Evolutionary conservation across 2,888 invertebrate species (phyloP).

Genomic region (Ceratothoa steindachneri): DNA sequence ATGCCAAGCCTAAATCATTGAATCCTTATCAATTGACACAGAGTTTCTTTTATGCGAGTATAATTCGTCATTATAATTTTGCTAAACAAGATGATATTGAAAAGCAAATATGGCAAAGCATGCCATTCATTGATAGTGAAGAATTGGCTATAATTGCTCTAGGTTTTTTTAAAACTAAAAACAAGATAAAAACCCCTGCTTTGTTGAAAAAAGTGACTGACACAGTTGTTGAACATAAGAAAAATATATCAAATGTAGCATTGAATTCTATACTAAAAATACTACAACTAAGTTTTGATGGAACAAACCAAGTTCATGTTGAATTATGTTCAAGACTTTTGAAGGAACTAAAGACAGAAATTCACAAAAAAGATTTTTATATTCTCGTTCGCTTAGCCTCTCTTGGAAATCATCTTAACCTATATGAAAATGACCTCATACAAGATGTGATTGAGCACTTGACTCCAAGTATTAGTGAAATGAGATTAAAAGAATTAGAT

Average conservation of each 20-base stretch:
- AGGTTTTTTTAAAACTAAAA: neutral
- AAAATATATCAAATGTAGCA: neutral
- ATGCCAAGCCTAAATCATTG: neutral
- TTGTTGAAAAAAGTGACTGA: neutral
- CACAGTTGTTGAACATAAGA: neutral
- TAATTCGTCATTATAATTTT: neutral
- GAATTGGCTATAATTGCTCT: neutral
- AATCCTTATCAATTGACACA: neutral
- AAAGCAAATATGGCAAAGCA: neutral
- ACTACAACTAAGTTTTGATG: neutral
- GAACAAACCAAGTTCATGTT: neutral
- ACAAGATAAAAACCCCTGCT: neutral
- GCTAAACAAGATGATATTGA: neutral
- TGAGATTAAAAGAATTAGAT: neutral
- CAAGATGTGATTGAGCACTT: neutral
- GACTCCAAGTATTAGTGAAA: neutral
- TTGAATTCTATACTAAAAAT: neutral
- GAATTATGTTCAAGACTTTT: neutral
- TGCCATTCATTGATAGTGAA: neutral
- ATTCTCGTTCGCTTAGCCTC: neutral
- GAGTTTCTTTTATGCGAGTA: neutral
- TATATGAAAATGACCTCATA: neutral
- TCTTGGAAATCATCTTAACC: neutral
- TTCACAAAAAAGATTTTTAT: neutral
- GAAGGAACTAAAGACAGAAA: neutral